These are phyloP conservation scores for Manis crassicaudata DNA, from an alignment of 2,797 vertebrate genomes.

Conservation along the genomic window DNA sequence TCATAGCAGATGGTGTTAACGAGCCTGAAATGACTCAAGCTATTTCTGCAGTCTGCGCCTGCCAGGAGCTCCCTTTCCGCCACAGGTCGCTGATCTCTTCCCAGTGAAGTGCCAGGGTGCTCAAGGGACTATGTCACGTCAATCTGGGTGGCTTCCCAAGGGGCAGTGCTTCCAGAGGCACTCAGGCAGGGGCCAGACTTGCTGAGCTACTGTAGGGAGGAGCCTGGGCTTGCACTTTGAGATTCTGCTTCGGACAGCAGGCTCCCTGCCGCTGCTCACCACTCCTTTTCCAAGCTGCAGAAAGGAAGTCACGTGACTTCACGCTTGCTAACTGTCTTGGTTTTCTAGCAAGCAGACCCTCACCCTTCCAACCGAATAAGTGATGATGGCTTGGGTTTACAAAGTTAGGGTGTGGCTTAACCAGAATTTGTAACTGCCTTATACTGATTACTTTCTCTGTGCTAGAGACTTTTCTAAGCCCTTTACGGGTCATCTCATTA, in stretches of 20 bases:
- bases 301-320: background rate
- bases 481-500: background rate
- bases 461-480: background rate
- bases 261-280: background rate
- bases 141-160: background rate
- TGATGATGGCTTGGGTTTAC: background rate
- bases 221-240: background rate
- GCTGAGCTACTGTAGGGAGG: background rate
- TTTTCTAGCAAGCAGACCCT: background rate
- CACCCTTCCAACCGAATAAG: background rate
- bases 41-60: slow-evolving; percentile 21
- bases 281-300: background rate
- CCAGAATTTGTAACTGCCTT: background rate
- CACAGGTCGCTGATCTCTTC: slow-evolving; percentile 49
- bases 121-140: background rate
- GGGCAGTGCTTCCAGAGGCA: background rate
- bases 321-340: background rate
- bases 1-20: slow-evolving; percentile 57
- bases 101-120: background rate
- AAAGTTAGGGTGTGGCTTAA: background rate
- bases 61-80: background rate
- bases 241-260: background rate
- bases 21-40: slow-evolving; percentile 44
- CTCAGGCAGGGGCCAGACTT: background rate
- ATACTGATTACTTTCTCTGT: background rate